A percentile compares a stretch with the other conserved stretches of the same genome.
Evolutionary conservation across 2,113 vertebrate genomes (phyloP).

Genomic region (Lepus europaeus): DNA sequence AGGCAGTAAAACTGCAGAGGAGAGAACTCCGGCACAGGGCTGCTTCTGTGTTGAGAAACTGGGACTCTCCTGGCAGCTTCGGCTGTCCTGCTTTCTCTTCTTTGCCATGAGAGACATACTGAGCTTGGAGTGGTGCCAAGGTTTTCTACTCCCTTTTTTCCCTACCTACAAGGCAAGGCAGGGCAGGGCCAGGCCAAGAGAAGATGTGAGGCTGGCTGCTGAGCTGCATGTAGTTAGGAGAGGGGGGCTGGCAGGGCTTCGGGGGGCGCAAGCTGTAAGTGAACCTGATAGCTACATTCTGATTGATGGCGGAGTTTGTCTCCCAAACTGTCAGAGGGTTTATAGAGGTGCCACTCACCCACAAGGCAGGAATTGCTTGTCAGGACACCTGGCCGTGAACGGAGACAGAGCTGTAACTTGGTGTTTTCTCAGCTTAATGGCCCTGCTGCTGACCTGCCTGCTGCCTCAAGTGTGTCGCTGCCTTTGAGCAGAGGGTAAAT

Average conservation of each 20-base stretch:
- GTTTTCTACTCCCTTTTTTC: background rate
- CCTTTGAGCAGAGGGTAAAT: constrained; percentile 82
- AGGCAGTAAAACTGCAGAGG: background rate
- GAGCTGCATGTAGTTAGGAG: constrained; percentile 79
- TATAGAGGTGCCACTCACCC: constrained; percentile 97
- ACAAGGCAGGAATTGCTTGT: constrained; percentile 90
- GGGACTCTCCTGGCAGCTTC: background rate
- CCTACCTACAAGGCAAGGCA: background rate
- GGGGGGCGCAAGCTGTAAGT: constrained; percentile 88
- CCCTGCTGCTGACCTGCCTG: constrained; percentile 85
- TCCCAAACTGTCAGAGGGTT: constrained; percentile 96
- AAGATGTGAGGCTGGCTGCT: constrained; percentile 30
- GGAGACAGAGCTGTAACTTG: constrained; percentile 90
- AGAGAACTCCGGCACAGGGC: background rate
- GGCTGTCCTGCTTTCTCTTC: background rate
- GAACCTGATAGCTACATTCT: constrained; percentile 95
- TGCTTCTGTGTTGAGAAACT: constrained; percentile 25
- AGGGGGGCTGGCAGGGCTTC: constrained; percentile 51
- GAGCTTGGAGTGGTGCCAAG: background rate
- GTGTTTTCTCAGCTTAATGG: constrained; percentile 90
- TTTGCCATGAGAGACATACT: background rate
- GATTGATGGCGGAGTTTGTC: constrained; percentile 95
- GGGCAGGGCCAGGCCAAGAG: background rate
- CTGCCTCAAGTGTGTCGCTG: constrained; percentile 85
- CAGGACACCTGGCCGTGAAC: constrained; percentile 88